Evolutionary conservation across 2,888 invertebrate species (phyloP).

Genomic region (Matsumyia berberina): DNA sequence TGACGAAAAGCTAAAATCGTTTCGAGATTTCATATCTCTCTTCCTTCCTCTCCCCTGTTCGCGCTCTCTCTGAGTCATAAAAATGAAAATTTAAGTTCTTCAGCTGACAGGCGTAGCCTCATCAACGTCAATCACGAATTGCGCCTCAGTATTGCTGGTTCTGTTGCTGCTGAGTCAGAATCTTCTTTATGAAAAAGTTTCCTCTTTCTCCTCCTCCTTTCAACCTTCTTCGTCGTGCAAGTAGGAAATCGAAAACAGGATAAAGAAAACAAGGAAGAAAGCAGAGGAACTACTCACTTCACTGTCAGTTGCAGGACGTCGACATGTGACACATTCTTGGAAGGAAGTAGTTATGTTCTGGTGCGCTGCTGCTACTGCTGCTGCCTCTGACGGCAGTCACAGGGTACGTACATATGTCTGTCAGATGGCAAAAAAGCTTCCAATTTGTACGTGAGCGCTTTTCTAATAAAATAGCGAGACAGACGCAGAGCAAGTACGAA

Average conservation of each 20-base stretch:
- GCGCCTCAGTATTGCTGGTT: constrained; percentile 12
- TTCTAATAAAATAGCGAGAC: constrained; percentile 57
- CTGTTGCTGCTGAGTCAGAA: constrained; percentile 62
- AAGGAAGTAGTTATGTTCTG: constrained; percentile 74
- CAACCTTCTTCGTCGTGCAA: too few relatives aligned
- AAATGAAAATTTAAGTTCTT: constrained; percentile 56
- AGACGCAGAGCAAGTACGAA: constrained; percentile 3
- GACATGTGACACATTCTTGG: constrained; percentile 75
- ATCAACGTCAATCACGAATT: constrained; percentile 73
- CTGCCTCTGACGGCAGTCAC: constrained; percentile 64
- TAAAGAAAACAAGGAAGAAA: neutral
- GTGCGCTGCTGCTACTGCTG: constrained; percentile 40
- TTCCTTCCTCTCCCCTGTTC: neutral
- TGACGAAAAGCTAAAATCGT: constrained; percentile 46
- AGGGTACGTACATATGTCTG: constrained; percentile 52
- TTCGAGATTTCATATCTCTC: constrained; percentile 48
- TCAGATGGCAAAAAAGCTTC: constrained; percentile 67
- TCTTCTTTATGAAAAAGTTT: constrained; percentile 22
- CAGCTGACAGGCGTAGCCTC: constrained; percentile 69
- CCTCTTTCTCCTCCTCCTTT: constrained; percentile 21
- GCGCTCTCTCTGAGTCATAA: constrained; percentile 59
- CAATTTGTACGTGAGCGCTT: constrained; percentile 68
- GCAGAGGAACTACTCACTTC: constrained; percentile 54
- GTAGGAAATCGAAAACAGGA: neutral
- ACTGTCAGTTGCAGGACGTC: constrained; percentile 73